These are phyloP conservation scores for Lasioglossum calceatum DNA, from an alignment of 2,888 invertebrate genomes.

Conservation along the genomic window DNA sequence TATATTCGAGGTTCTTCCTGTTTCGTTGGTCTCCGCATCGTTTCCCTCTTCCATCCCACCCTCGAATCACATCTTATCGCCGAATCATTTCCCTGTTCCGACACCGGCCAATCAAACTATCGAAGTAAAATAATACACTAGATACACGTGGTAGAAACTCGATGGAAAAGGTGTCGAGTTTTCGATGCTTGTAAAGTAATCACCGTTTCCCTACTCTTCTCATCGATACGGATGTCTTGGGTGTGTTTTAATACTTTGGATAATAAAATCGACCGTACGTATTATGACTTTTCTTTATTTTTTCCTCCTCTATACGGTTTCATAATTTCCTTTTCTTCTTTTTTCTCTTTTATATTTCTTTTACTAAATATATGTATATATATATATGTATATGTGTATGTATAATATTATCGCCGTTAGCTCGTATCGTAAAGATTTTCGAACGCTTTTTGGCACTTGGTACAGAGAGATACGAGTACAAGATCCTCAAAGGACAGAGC, in stretches of 20 bases:
- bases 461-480: slow-evolving; percentile 60
- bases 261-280: slow-evolving; percentile 47
- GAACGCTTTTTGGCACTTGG: slow-evolving; percentile 64
- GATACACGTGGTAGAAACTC: not conserved
- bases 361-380: slow-evolving; percentile 23
- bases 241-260: slow-evolving; percentile 49
- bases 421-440: slow-evolving; percentile 16
- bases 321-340: not conserved
- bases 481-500: not conserved
- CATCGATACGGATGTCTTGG: slow-evolving; percentile 20
- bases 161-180: not conserved
- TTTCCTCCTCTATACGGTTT: slow-evolving; percentile 1
- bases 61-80: not conserved
- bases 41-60: slow-evolving; percentile 10
- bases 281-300: slow-evolving; percentile 25
- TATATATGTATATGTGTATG: not conserved
- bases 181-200: slow-evolving; percentile 10
- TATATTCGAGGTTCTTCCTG: not conserved
- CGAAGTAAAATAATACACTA: not conserved
- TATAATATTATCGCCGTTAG: slow-evolving; percentile 9
- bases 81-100: not conserved
- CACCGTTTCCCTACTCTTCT: slow-evolving; percentile 2
- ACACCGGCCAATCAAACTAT: not conserved
- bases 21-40: not conserved
- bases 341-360: not conserved